These are phyloP conservation scores for Eubasilissa splendida DNA, from an alignment of 2,888 invertebrate genomes.

Conservation along the genomic window DNA sequence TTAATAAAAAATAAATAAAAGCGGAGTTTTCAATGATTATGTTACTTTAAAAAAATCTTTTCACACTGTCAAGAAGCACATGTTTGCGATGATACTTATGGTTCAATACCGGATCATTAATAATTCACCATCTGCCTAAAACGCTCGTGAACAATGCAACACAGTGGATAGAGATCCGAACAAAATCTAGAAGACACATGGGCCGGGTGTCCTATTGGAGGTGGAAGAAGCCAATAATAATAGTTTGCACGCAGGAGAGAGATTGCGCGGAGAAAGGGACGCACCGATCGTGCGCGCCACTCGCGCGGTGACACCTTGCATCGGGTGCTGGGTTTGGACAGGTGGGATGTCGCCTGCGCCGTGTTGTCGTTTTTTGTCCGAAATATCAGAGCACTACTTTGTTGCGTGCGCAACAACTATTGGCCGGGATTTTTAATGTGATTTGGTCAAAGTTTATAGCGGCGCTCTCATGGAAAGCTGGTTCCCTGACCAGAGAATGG, in stretches of 20 bases:
- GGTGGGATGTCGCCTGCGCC: constrained; percentile 21
- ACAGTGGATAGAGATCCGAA: background rate
- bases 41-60: too few species aligned
- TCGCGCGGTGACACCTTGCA: constrained; percentile 2
- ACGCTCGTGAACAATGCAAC: background rate
- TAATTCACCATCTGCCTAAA: constrained; percentile 2
- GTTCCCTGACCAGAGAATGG: too few species aligned
- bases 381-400: constrained; percentile 20
- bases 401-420: background rate
- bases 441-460: background rate
- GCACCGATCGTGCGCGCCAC: background rate
- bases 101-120: too few species aligned
- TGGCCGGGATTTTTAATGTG: background rate
- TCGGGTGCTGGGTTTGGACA: background rate
- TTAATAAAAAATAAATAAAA: too few species aligned
- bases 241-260: background rate
- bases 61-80: too few species aligned
- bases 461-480: too few species aligned
- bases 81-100: too few species aligned
- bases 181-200: background rate
- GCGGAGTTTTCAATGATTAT: too few species aligned
- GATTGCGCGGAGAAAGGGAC: constrained; percentile 9
- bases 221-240: constrained; percentile 1
- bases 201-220: constrained; percentile 11
- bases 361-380: background rate